A percentile compares a stretch with the other conserved stretches of the same genome.
phyloP scores from a whole-genome alignment of 2,113 vertebrate genomes.

The Siphamia tubifer region DNA sequence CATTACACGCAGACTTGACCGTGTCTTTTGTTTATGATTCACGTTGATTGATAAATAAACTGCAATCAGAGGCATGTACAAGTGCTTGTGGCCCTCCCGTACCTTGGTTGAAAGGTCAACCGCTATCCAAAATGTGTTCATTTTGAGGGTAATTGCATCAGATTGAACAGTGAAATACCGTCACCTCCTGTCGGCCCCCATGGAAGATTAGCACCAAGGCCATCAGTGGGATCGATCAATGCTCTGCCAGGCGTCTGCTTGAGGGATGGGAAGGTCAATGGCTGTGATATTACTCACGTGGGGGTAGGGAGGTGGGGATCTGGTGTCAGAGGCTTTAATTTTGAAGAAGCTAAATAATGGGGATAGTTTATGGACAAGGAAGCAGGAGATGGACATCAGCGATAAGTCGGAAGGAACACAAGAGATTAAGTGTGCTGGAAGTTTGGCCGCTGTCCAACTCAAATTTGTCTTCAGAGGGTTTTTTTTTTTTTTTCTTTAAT shows the following conservation, averaged over 20 bases:
- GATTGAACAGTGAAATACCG: slow-evolving; percentile 68
- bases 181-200: slow-evolving; percentile 52
- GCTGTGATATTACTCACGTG: slow-evolving; percentile 43
- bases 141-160: slow-evolving; percentile 67
- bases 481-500: background rate
- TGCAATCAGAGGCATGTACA: background rate
- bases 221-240: slow-evolving; percentile 57
- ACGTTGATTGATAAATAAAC: slow-evolving; percentile 28
- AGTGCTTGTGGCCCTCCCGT: background rate
- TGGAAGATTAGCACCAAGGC: slow-evolving; percentile 67
- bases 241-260: slow-evolving; percentile 22
- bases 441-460: background rate
- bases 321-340: slow-evolving; percentile 60
- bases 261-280: slow-evolving; percentile 69
- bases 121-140: slow-evolving; percentile 61
- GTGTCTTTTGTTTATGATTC: slow-evolving; percentile 19
- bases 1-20: background rate
- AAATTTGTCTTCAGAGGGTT: no score
- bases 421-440: slow-evolving; percentile 8
- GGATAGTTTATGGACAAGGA: slow-evolving; percentile 46
- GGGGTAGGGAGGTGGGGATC: slow-evolving; percentile 9
- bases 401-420: slow-evolving; percentile 3
- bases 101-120: slow-evolving; percentile 52
- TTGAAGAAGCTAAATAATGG: slow-evolving; percentile 61
- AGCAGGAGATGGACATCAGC: slow-evolving; percentile 34